Evolutionary conservation across 2,113 vertebrate genomes (phyloP).

Genomic region (Orthonyx spaldingii): DNA sequence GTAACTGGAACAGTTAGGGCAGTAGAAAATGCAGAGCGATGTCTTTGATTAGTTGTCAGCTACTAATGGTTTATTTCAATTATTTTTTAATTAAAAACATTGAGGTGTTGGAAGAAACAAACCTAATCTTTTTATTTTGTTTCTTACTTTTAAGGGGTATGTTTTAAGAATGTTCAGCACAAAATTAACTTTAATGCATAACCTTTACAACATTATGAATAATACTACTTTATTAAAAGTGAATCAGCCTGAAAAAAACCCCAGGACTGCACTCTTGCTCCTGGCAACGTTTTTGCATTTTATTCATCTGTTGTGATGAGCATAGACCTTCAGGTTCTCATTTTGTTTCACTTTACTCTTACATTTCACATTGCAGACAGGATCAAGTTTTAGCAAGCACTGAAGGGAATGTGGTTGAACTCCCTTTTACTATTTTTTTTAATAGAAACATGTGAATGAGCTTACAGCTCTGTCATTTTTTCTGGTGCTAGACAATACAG

Average conservation of each 20-base stretch:
- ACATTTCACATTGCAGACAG: background rate
- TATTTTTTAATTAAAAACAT: background rate
- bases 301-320: background rate
- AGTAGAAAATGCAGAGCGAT: background rate
- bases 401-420: background rate
- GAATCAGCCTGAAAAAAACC: background rate
- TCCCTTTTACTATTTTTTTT: background rate
- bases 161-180: background rate
- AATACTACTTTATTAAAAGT: background rate
- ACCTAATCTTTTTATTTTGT: background rate
- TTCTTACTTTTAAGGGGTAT: background rate
- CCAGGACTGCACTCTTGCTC: background rate
- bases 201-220: background rate
- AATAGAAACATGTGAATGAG: background rate
- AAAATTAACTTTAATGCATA: background rate
- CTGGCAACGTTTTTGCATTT: constrained; percentile 1
- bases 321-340: background rate
- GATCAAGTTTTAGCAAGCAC: constrained; percentile 28
- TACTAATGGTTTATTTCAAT: background rate
- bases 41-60: background rate
- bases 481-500: background rate
- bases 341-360: background rate
- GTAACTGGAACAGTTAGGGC: background rate
- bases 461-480: background rate
- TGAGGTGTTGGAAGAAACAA: background rate